Evolutionary conservation across 1,140 invertebrate species (phyloP), one percentile per base, ranked within the genome.

Genomic region (Oryctes rhinoceros): DNA sequence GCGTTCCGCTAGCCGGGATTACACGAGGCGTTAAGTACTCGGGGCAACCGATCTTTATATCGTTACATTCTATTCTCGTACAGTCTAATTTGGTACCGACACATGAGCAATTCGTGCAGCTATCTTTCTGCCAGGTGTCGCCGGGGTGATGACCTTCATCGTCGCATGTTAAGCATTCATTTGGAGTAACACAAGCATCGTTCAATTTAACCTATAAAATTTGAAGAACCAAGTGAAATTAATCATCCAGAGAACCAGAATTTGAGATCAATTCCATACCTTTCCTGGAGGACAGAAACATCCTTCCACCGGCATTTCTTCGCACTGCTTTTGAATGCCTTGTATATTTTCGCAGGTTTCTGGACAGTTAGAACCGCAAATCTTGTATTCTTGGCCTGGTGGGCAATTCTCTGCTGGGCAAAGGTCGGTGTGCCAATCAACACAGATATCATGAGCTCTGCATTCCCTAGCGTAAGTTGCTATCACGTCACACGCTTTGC

Each of bases 251-350:
- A 44, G 39, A 10, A 7, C 9, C 5, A 44, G 39, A 44, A 7
- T 0, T 44, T 44, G 39, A 10, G 39, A 44, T 44, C 39, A 44
- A 44, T 7, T 44, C 3, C 39, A 83, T 47, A 95, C 91, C 85
- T 92, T 90, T 76, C 91, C 91, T 65, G 90, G 84, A 2, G 94
- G 93, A 89, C 96, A 98, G 90, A 94, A 95, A 87, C 96, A 98
- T 6, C 95, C 95, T 85, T 97, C 96, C 37, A 89, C 89, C 6
- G 87, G 87, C 78, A 86, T 87, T 48, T 85, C 86, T 3, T 85
- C 81, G 80, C 93, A 95, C 76, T 88, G 24, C 87, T 88, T 37
- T 87, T 87, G 75, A 62, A 76, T 75, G n/a, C 83, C 74, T 62
- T 88, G 86, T 1, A 88, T 83, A 79, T 81, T 89, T 4, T 94